Evolutionary conservation across 2,113 vertebrate genomes (phyloP), one percentile per base, ranked within the genome.

Genomic region (Notarius quadriscutis): DNA sequence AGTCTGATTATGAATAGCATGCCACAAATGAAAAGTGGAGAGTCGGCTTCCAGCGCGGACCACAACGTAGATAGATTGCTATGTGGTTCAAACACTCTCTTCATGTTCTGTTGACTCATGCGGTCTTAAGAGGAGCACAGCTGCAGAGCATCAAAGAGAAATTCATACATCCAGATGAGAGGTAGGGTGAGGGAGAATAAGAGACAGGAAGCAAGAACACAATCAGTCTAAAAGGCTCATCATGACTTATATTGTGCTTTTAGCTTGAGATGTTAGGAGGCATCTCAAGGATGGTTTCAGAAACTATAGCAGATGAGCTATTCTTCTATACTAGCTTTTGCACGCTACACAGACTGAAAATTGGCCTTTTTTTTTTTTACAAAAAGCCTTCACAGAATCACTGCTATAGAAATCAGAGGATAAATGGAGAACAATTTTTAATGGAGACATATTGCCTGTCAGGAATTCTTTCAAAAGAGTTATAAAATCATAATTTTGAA

Each of bases 371-470:
- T 67, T 71, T 79, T 22, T 30, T 41, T 41, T 41, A 41, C 3
- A 83, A 72, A 57, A 84, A n/a, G 2, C 4, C 34, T 78, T 85
- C 27, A 62, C 20, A 51, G 57, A 69, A 27, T 30, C 15, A 58
- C 34, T 18, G 72, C 72, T 86, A 86, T 75, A 63, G 74, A 79
- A 71, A 18, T 57, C 63, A 65, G 30, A 34, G 41, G 2, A 20
- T 2, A 60, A 55, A 71, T 55, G 51, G 71, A 65, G 27, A 50
- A 58, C 48, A 74, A 25, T 72, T 10, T 86, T 60, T 85, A 83
- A 90, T 88, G 8, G 74, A 89, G 84, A 88, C 27, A 14, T 34
- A 88, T 86, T 83, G 84, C 84, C 65, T 84, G 89, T 86, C 84
- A 86, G 75, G 48, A 82, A 60, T 27, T 72, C 22, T 87, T 85